These are phyloP conservation scores for Carterocephalus palaemon DNA, from an alignment of 2,888 invertebrate genomes.

Conservation along the genomic window DNA sequence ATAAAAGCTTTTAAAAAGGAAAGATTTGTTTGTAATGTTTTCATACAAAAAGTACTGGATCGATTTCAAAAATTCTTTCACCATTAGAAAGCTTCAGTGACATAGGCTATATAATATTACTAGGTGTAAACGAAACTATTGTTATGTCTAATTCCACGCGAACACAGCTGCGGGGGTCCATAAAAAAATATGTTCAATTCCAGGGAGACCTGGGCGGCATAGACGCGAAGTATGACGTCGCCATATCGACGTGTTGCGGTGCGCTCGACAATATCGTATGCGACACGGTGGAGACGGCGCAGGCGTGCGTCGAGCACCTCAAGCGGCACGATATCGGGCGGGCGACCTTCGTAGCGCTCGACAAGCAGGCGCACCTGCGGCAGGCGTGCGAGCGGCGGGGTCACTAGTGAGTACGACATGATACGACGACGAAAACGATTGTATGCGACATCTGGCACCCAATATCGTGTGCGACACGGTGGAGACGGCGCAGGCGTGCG, in stretches of 20 bases:
- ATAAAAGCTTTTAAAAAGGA: too few relatives aligned
- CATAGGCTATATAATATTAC: too few relatives aligned
- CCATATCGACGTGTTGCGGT: constrained; percentile 96
- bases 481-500: constrained; percentile 89
- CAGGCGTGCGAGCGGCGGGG: constrained; percentile 34
- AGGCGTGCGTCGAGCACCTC: constrained; percentile 89
- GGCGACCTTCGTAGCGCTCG: constrained; percentile 92
- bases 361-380: constrained; percentile 85
- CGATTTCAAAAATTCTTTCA: too few relatives aligned
- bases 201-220: constrained; percentile 98
- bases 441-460: too few relatives aligned
- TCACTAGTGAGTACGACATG: constrained; percentile 57
- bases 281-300: constrained; percentile 91
- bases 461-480: constrained; percentile 95
- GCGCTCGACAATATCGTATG: constrained; percentile 94
- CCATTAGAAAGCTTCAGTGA: too few relatives aligned
- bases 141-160: too few relatives aligned
- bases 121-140: too few relatives aligned
- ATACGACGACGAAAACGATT: too few relatives aligned
- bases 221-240: constrained; percentile 94
- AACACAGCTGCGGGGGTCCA: too few relatives aligned
- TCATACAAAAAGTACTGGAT: too few relatives aligned
- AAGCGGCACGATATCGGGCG: constrained; percentile 88
- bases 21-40: too few relatives aligned
- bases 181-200: constrained; percentile 27